phyloP scores from a whole-genome alignment of 2,888 invertebrate genomes.

The Nysson spinosus region DNA sequence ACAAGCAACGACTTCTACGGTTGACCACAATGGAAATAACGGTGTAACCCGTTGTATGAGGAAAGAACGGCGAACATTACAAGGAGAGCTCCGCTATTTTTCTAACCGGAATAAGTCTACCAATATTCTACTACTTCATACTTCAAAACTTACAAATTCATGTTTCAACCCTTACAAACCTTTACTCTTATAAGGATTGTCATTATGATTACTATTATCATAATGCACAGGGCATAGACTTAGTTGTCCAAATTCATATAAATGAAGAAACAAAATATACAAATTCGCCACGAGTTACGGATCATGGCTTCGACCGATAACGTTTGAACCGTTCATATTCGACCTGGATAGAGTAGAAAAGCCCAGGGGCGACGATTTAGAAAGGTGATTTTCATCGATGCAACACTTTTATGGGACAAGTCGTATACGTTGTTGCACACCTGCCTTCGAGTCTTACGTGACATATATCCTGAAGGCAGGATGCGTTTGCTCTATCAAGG shows the following conservation, averaged over 20 bases:
- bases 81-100: slow-evolving; percentile 15
- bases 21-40: slow-evolving; percentile 31
- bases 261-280: neutral
- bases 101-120: slow-evolving; percentile 1
- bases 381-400: slow-evolving; percentile 47
- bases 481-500: slow-evolving; percentile 48
- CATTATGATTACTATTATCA: too few species aligned
- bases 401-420: slow-evolving; percentile 23
- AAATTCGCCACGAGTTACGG: slow-evolving; percentile 20
- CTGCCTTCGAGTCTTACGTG: slow-evolving; percentile 37
- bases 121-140: too few species aligned
- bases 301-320: slow-evolving; percentile 43
- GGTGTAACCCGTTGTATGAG: slow-evolving; percentile 16
- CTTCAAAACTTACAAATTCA: too few species aligned
- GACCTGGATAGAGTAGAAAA: slow-evolving; percentile 30
- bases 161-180: neutral
- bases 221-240: too few species aligned
- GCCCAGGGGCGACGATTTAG: slow-evolving; percentile 45
- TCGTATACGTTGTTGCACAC: slow-evolving; percentile 28
- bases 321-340: slow-evolving; percentile 12
- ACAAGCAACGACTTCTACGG: slow-evolving; percentile 8
- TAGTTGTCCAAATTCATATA: too few species aligned
- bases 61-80: slow-evolving; percentile 29
- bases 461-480: slow-evolving; percentile 45
- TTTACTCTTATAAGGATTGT: too few species aligned